Percentiles rank a stretch among this genome's conserved stretches.
phyloP scores from a whole-genome alignment of 2,113 vertebrate genomes.

The Hypanus sabinus region DNA sequence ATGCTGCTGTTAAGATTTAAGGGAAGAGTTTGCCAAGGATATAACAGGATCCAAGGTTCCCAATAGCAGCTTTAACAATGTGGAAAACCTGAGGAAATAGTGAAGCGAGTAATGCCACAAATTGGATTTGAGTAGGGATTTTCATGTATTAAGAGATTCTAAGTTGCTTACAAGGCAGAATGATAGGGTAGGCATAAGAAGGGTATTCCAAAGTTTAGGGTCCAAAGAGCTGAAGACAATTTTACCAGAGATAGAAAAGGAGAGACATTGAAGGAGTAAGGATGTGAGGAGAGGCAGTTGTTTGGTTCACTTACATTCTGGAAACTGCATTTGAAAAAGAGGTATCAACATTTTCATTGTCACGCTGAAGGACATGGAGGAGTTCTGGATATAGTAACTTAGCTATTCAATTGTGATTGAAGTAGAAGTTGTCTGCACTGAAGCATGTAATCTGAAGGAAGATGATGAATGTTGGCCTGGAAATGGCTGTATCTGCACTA shows the following conservation, averaged over 20 bases:
- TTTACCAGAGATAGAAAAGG: neutral
- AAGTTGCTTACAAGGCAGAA: neutral
- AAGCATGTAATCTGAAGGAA: slow-evolving; percentile 3
- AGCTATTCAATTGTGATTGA: slow-evolving; percentile 17
- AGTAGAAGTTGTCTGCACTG: neutral
- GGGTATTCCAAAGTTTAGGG: neutral
- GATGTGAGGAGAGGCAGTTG: neutral
- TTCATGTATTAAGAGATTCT: neutral
- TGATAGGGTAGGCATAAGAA: neutral
- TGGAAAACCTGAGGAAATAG: neutral
- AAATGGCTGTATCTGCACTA: neutral
- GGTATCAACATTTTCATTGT: neutral
- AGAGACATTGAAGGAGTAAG: no score
- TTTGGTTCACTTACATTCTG: neutral
- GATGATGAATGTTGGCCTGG: neutral
- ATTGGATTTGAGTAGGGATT: neutral
- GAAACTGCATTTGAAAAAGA: neutral
- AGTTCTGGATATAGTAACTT: neutral
- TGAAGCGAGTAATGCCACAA: neutral
- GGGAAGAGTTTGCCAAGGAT: neutral
- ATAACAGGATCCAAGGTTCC: neutral
- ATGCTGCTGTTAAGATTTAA: neutral
- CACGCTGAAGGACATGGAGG: neutral
- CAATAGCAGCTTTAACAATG: neutral
- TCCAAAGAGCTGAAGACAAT: no score